These are phyloP conservation scores for Agrochola lychnidis DNA, from an alignment of 2,888 invertebrate species.

Conservation along the genomic window DNA sequence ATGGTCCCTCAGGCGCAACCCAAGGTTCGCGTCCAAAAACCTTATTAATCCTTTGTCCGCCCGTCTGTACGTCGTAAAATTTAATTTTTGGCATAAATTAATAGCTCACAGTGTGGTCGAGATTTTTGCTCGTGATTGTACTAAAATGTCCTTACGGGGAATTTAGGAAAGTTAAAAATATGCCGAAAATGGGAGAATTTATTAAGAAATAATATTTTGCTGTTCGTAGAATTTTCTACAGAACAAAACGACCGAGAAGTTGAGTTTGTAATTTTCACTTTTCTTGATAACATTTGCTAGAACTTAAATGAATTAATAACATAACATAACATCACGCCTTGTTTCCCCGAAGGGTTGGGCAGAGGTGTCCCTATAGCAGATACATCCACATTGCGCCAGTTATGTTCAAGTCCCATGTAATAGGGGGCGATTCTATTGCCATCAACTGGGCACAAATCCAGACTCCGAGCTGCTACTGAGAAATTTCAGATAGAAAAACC, in stretches of 20 bases:
- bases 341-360: no score
- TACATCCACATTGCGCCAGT: no score
- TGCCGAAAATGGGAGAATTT: neutral
- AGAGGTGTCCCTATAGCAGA: no score
- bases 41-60: constrained; percentile 67
- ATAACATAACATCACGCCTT: no score
- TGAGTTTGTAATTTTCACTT: neutral
- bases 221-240: neutral
- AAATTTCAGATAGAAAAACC: no score
- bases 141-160: constrained; percentile 10
- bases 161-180: constrained; percentile 4
- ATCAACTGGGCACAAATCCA: no score
- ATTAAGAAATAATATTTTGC: neutral
- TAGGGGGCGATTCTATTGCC: no score
- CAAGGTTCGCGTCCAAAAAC: constrained; percentile 58
- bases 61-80: constrained; percentile 70
- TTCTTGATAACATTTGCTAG: no score
- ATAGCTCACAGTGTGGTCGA: constrained; percentile 35
- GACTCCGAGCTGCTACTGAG: no score
- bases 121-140: constrained; percentile 41
- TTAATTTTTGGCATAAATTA: constrained; percentile 72
- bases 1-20: constrained; percentile 63
- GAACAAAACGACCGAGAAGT: neutral
- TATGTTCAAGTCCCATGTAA: no score
- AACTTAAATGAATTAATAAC: neutral